Evolutionary conservation across 1,140 invertebrate species (phyloP).

Genomic region (Penaeus vannamei): DNA sequence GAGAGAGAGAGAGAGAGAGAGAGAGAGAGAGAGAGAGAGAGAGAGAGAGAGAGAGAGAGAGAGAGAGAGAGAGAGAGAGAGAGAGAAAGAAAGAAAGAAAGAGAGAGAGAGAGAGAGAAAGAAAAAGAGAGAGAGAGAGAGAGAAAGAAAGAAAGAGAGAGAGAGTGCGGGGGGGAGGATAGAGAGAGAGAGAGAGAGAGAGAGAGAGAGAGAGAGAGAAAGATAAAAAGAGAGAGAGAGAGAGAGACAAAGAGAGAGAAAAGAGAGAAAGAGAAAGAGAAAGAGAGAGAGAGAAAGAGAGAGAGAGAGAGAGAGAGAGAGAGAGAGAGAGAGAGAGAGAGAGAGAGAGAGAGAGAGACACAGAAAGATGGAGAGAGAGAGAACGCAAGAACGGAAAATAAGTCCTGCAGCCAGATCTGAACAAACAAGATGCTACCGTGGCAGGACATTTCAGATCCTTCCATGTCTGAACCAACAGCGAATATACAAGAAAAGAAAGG

Average conservation of each 20-base stretch:
- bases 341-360: not conserved
- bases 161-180: not conserved
- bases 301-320: not conserved
- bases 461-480: not conserved
- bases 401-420: not conserved
- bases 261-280: not conserved
- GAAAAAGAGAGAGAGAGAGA: conserved; percentile 34
- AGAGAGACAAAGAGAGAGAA: not conserved
- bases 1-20: conserved; percentile 21
- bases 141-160: conserved; percentile 22
- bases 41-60: conserved; percentile 11
- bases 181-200: too few relatives aligned
- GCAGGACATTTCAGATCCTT: not conserved
- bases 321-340: not conserved
- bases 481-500: not conserved
- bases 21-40: conserved; percentile 32
- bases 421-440: not conserved
- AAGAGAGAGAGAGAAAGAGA: not conserved
- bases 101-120: conserved; percentile 36
- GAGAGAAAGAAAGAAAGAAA: conserved; percentile 24
- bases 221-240: not conserved
- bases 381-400: not conserved
- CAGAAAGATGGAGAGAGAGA: not conserved
- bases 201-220: too few relatives aligned
- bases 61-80: conserved; percentile 37